Percentiles rank a stretch among this genome's conserved stretches.
Conservation (phyloP, 2,113 vertebrate species). For the Anser brachyrhynchus region DNA sequence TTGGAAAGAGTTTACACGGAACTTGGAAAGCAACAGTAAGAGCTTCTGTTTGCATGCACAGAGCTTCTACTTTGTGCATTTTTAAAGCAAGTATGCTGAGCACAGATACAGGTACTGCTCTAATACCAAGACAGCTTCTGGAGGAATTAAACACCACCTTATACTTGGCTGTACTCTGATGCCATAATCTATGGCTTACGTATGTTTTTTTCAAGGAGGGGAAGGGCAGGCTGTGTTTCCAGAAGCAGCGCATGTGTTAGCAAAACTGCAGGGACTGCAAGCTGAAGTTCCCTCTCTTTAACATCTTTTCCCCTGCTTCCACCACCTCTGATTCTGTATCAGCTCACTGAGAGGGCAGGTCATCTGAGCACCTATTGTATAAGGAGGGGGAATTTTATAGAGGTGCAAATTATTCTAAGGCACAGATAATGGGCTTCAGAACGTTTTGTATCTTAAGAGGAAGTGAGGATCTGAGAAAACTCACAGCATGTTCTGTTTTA, state of each 20-base stretch:
- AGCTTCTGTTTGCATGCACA: neutral
- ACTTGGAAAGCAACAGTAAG: neutral
- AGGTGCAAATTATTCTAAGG: neutral
- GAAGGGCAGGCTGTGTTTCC: neutral
- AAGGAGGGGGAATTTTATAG: neutral
- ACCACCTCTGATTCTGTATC: neutral
- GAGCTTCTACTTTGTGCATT: neutral
- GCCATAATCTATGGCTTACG: accelerated
- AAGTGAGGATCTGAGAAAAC: neutral
- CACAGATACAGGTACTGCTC: neutral
- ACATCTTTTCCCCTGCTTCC: accelerated
- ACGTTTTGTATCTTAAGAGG: neutral
- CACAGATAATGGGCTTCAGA: neutral
- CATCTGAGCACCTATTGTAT: neutral
- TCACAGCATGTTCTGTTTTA: neutral
- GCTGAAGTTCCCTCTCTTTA: neutral
- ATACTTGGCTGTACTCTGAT: neutral
- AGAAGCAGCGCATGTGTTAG: accelerated
- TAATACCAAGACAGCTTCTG: neutral
- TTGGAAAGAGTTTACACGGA: accelerated
- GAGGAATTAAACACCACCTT: neutral
- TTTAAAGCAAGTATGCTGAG: neutral
- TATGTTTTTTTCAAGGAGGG: accelerated
- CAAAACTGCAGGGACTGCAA: neutral
- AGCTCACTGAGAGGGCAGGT: neutral